Conservation (phyloP, 2,113 vertebrate genomes). For the Indicator maculatus region DNA sequence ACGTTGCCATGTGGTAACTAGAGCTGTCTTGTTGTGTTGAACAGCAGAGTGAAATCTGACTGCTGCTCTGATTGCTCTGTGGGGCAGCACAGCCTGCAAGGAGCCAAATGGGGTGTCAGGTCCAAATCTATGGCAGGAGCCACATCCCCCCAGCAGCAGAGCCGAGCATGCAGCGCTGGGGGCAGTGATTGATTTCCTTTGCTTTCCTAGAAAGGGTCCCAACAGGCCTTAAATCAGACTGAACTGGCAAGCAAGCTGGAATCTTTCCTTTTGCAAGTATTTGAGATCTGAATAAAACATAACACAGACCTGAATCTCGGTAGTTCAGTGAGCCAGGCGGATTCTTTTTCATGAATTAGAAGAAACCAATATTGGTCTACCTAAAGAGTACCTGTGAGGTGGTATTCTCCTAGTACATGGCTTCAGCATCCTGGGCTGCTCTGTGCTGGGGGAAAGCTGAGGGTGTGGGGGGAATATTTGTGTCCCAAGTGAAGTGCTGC, state of each 20-base stretch:
- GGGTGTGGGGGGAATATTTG: not conserved
- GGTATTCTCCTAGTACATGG: not conserved
- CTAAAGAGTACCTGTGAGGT: not conserved
- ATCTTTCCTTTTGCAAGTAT: slow-evolving; percentile 43
- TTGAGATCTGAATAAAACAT: slow-evolving; percentile 66
- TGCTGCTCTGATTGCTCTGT: not conserved
- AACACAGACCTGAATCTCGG: slow-evolving; percentile 11
- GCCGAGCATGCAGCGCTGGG: rapidly evolving
- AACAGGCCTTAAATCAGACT: slow-evolving; percentile 27
- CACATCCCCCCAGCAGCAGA: not conserved
- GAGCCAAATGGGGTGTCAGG: not conserved
- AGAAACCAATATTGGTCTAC: not conserved
- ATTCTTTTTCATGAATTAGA: not conserved
- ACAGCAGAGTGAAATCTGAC: not conserved
- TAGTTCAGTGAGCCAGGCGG: slow-evolving; percentile 16
- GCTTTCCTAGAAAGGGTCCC: slow-evolving; percentile 11
- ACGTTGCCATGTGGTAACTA: not conserved
- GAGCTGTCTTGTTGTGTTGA: not conserved
- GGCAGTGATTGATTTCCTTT: slow-evolving; percentile 22
- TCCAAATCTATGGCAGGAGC: not conserved
- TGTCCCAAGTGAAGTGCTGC: not conserved
- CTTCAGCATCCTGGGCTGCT: not conserved
- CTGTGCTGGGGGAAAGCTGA: not conserved
- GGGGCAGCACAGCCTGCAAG: not conserved
- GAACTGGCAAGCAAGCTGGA: not conserved